Percentiles rank a stretch among this genome's conserved stretches.
phyloP scores from a whole-genome alignment of 1,140 invertebrate genomes.

The Drosophila nigrodunni region DNA sequence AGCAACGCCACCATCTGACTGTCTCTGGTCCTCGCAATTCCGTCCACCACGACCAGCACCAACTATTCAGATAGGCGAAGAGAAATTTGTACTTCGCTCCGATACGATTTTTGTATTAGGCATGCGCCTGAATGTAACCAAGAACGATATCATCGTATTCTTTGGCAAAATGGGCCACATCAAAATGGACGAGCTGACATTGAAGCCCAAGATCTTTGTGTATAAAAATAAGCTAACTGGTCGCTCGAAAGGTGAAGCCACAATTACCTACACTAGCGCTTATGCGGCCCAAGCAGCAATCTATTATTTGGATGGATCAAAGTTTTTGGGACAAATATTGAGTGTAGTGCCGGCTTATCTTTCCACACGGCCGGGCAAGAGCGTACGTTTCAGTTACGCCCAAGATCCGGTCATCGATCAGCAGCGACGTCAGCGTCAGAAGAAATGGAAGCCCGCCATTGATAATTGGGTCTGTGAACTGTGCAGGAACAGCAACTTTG shows the following conservation, averaged over 20 bases:
- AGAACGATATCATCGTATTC: slow-evolving; percentile 63
- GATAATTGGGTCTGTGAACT: slow-evolving; percentile 65
- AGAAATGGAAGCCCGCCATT: slow-evolving; percentile 64
- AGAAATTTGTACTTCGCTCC: slow-evolving; percentile 51
- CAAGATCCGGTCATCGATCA: slow-evolving; percentile 34
- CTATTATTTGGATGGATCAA: slow-evolving; percentile 39
- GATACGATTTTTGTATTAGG: slow-evolving; percentile 68
- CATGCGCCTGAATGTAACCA: slow-evolving; percentile 64
- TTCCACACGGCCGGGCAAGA: slow-evolving; percentile 46
- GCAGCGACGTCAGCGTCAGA: slow-evolving; percentile 46
- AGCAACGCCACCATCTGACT: background rate
- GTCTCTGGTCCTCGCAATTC: slow-evolving; percentile 10
- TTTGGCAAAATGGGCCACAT: slow-evolving; percentile 60
- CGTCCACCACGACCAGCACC: background rate
- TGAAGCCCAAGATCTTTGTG: slow-evolving; percentile 68
- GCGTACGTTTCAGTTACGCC: slow-evolving; percentile 58
- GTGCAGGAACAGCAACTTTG: slow-evolving; percentile 70
- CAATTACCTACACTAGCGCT: slow-evolving; percentile 59
- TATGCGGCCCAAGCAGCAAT: slow-evolving; percentile 62
- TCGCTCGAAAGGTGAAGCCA: slow-evolving; percentile 66
- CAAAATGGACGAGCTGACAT: slow-evolving; percentile 43
- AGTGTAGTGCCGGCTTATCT: slow-evolving; percentile 65
- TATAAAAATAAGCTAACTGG: slow-evolving; percentile 71
- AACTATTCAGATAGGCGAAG: slow-evolving; percentile 42
- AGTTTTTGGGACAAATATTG: slow-evolving; percentile 53